Base-by-base conservation (phyloP, 53 echinoderm and acorn worm genomes). In the Pentamera pediparva region DNA sequence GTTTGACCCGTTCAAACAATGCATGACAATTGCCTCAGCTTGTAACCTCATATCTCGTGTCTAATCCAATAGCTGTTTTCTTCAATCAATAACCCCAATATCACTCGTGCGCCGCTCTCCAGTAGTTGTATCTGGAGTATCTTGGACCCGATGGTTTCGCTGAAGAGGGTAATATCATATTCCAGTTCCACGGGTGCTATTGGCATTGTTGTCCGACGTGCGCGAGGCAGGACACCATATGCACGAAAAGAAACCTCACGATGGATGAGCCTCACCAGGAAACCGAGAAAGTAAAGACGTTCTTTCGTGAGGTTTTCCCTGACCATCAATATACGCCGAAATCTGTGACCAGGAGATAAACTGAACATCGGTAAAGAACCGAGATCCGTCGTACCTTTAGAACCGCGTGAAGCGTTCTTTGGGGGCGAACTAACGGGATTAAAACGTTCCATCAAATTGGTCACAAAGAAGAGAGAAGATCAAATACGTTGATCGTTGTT, bases 21-120 rank as follows among this genome's bases (percentile, higher is more conserved):
- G 75, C 41, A 77, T 89, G 57, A 89, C 86, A 12, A 91, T 86
- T 35, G 86, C 91, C 8, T 79, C 78, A 5, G 83, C 71, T 25
- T 82, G 82, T 26, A 62, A 75, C 37, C 75, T 64, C 5, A 75
- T 75, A 0, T 82, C 65, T 56, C 65, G 82, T 21, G 21, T 56
- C 75, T 2, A 21, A 62, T 13, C 29, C 65, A 27, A 82, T 82
- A 17, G 75, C 56, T 2, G 65, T 82, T 8, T 24, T 75, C 24
- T 60, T 65, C 55, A 36, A 67, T n/a, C 76, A 76, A 18, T 5
- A 59, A 59, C 35, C 45, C 43, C 56, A 84, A 28, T 61, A 56
- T 3, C 54, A 78, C 48, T 84, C 78, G 5, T 43, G 62, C 32
- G 43, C 32, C 9, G 78, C 62, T 0, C 11, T 84, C 35, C 60